Evolutionary conservation across 2,888 invertebrate genomes (phyloP).

Genomic region (Acrocyrtus sp.): DNA sequence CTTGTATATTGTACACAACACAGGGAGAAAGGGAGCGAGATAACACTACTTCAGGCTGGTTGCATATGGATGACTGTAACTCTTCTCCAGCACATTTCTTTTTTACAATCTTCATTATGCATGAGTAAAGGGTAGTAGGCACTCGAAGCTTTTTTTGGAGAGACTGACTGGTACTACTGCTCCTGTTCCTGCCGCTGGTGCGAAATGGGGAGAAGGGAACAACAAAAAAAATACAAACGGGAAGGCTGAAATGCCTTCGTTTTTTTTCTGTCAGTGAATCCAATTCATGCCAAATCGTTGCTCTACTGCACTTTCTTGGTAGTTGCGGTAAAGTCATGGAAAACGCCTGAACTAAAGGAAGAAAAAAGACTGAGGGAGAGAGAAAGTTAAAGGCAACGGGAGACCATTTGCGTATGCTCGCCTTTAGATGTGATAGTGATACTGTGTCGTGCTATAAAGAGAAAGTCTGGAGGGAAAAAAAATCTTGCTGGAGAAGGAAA

Average conservation of each 20-base stretch:
- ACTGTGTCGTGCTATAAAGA: background rate
- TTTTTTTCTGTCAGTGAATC: background rate
- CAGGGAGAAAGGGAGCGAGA: conserved; percentile 25
- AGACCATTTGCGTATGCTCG: background rate
- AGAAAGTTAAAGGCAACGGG: background rate
- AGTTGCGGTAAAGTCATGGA: conserved; percentile 47
- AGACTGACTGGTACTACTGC: too few species aligned
- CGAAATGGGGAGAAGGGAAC: background rate
- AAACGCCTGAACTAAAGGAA: conserved; percentile 8
- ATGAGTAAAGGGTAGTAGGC: conserved; percentile 2
- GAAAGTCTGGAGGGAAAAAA: conserved; percentile 3
- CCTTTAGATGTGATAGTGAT: background rate
- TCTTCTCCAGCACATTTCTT: background rate
- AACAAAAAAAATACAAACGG: background rate
- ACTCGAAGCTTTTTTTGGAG: too few species aligned
- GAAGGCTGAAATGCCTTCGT: background rate
- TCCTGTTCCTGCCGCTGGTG: too few species aligned
- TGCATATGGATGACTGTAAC: background rate
- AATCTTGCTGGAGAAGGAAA: background rate
- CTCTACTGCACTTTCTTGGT: conserved; percentile 38
- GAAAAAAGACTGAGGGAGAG: conserved; percentile 25
- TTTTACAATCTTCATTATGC: conserved; percentile 1
- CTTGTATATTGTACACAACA: conserved; percentile 40
- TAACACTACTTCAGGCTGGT: conserved; percentile 13
- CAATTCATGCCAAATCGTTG: conserved; percentile 39